Base-by-base conservation (phyloP, 2,113 vertebrate species). In the Psephotus haematonotus region DNA sequence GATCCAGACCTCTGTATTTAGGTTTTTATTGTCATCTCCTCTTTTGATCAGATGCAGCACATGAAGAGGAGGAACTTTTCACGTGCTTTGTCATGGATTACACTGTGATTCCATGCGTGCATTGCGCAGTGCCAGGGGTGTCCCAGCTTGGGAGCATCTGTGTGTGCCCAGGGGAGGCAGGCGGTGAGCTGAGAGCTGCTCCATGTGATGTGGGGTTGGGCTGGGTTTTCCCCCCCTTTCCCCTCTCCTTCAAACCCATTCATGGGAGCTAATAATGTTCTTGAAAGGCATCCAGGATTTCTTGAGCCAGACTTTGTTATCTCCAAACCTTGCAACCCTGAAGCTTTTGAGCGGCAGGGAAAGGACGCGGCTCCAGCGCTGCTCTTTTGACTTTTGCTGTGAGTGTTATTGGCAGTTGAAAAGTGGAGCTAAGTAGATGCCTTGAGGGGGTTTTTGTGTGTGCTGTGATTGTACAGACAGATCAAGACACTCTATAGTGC, bases 301-400 rank as follows among this genome's bases (percentile, higher is more conserved):
- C 95, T 94, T 9, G 82, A 91, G 94, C 50, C 91, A 71, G 90
- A 88, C 96, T 96, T 95, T 92, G 88, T 94, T 91, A 78, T 88
- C 85, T 91, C 49, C 37, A 5, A 43, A 68, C 92, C 90, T 93
- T 24, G 70, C 92, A 90, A 19, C 86, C 92, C 88, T 14, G 28
- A n/a, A 81, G 92, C 90, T 72, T 96, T 95, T 83, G 85, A 91
- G 88, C 46, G 12, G 43, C 68, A 23, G 87, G 79, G 75, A 39
- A 62, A 84, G 78, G 78, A 92, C 68, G 81, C 25, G 68, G 94
- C 94, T 52, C 75, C 68, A 5, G 86, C 22, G 78, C 90, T 95
- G 93, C 95, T 95, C 94, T 94, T 95, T 95, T 94, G 96, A 91
- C 91, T 96, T 96, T 43, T 65, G 95, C 92, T 75, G 91, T 13